phyloP scores from a whole-genome alignment of 2,797 vertebrate genomes.

The Leptatherina wallacei region DNA sequence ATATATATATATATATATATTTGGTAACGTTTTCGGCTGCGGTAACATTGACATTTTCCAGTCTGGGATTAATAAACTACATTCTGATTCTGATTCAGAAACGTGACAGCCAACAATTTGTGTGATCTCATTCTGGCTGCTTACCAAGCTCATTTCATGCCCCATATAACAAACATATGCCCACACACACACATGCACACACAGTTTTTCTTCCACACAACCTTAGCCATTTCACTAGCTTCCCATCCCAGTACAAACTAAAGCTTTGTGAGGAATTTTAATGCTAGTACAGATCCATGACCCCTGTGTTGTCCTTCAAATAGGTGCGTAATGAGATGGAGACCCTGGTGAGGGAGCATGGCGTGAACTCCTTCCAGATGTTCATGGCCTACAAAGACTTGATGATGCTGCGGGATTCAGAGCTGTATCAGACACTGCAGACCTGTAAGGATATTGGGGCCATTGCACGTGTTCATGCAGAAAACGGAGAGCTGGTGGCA shows the following conservation, averaged over 20 bases:
- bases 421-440: conserved; percentile 79
- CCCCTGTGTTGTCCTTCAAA: conserved; percentile 1
- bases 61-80: too few relatives aligned
- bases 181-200: conserved; percentile 16
- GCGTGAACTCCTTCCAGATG: conserved; percentile 83
- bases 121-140: conserved; percentile 47
- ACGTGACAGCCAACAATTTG: conserved; percentile 2
- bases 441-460: conserved; percentile 81
- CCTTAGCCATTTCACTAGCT: background rate
- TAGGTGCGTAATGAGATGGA: conserved; percentile 96
- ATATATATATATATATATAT: too few relatives aligned
- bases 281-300: background rate
- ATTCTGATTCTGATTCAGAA: too few relatives aligned
- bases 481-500: conserved; percentile 80
- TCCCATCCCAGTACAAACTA: background rate
- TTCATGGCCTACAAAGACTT: conserved; percentile 82
- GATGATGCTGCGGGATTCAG: conserved; percentile 79
- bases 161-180: conserved; percentile 54
- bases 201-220: conserved; percentile 8
- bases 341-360: conserved; percentile 91
- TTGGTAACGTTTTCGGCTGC: too few relatives aligned
- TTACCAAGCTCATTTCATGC: conserved; percentile 65
- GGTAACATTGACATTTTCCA: too few relatives aligned
- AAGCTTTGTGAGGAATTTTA: background rate
- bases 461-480: conserved; percentile 77